phyloP scores from a whole-genome alignment of 2,113 vertebrate species.

The Saguinus imperator region DNA sequence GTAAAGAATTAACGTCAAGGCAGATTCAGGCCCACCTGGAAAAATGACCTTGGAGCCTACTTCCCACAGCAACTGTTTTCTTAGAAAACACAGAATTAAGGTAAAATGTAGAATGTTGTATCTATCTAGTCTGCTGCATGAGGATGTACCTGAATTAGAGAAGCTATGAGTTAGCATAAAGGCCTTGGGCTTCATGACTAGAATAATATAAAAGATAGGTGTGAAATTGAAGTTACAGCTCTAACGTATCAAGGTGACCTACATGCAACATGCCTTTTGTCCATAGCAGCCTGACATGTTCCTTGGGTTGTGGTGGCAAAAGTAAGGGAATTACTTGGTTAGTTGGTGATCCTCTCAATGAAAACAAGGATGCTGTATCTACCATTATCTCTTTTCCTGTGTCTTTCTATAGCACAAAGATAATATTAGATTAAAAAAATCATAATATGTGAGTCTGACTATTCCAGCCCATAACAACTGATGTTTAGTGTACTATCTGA shows the following conservation, averaged over 20 bases:
- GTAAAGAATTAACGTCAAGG: background rate
- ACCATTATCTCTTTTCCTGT: background rate
- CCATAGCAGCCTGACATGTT: background rate
- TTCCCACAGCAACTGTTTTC: slow-evolving; percentile 14
- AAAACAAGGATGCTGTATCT: background rate
- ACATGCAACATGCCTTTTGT: background rate
- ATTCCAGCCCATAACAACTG: slow-evolving; percentile 7
- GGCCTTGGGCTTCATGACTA: background rate
- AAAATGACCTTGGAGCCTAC: background rate
- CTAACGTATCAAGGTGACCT: background rate
- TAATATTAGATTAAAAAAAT: slow-evolving; percentile 27
- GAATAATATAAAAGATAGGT: background rate
- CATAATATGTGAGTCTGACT: background rate
- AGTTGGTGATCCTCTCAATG: background rate
- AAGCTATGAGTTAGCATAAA: background rate
- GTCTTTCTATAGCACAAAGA: background rate
- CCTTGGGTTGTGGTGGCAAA: background rate
- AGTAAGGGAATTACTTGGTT: slow-evolving; percentile 14
- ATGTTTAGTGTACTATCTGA: background rate
- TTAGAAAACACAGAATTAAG: slow-evolving; percentile 35
- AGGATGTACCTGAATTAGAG: background rate
- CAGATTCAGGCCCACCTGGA: background rate
- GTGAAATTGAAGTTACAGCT: background rate
- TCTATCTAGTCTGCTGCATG: background rate
- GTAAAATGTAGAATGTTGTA: background rate